Base-by-base conservation (phyloP, 2,113 vertebrate genomes). In the Hypomesus transpacificus region DNA sequence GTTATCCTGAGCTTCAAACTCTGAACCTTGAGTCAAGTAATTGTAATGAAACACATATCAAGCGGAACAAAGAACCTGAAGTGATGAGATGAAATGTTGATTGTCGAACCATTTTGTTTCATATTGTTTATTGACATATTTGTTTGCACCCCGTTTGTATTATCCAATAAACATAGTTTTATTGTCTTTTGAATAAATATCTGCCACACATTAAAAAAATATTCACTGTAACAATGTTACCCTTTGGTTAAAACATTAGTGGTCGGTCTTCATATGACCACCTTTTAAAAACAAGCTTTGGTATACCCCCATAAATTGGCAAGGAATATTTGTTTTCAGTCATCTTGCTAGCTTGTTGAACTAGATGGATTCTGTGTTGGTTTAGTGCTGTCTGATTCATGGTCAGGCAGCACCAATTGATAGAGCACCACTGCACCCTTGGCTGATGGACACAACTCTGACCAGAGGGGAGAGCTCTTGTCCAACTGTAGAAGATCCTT, bases 371-470 rank as follows among this genome's bases (percentile, higher is more conserved):
- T 6, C 61, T 51, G 14, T 0, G 8, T 9, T 71, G 0, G 3
- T 67, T 11, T 51, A 21, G n/a, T 39, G 3, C 1, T 61, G 18
- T 31, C 9, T 69, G 24, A 13, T 34, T 71, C 46, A 24, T 24
- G 18, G 3, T 89, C 85, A 2, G 90, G 88, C 76, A 75, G 82
- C 53, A 92, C 90, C 0, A 78, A 78, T 57, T 84, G 86, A 82
- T 90, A 91, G 28, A 94, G 90, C 73, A 89, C 78, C 20, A 90
- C 68, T 1, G 94, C 95, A 31, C 95, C 95, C 89, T 96, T 96
- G 65, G 94, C 95, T 1, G 95, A 96, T 0, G 95, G 95, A 73
- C 95, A 97, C 64, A 96, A 79, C 73, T 96, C 93, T 0, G 83
- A 76, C 95, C 95, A 97, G 77, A 94, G 61, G 28, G 88, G 80